A percentile compares a stretch with the other conserved stretches of the same genome.
phyloP scores from a whole-genome alignment of 2,888 invertebrate species.

The Polietes domitor region DNA sequence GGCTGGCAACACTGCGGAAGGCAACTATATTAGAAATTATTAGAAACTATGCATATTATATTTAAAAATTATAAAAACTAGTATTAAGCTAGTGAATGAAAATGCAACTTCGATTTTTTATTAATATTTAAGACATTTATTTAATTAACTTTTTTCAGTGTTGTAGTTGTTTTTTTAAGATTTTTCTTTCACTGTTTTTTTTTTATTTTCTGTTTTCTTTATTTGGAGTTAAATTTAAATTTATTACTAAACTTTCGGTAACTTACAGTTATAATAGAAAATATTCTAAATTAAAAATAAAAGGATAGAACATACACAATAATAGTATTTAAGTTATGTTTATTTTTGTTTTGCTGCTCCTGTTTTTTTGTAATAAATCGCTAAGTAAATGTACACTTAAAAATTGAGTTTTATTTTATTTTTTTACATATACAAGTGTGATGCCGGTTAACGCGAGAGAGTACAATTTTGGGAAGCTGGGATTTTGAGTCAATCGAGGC shows the following conservation, averaged over 20 bases:
- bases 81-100: too few species aligned
- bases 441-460: background rate
- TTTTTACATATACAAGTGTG: constrained; percentile 55
- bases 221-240: constrained; percentile 50
- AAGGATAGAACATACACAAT: constrained; percentile 8
- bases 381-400: constrained; percentile 60
- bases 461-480: background rate
- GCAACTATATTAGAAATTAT: too few species aligned
- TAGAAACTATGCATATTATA: too few species aligned
- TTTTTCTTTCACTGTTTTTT: constrained; percentile 35
- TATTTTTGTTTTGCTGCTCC: background rate
- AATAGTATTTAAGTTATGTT: constrained; percentile 15
- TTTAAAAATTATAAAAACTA: too few species aligned
- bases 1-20: too few species aligned
- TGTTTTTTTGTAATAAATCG: constrained; percentile 41
- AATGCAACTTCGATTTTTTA: too few species aligned
- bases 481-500: too few species aligned
- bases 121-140: constrained; percentile 69
- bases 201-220: constrained; percentile 44
- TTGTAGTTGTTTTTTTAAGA: constrained; percentile 41
- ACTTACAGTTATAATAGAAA: constrained; percentile 61
- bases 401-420: constrained; percentile 22
- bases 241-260: constrained; percentile 60
- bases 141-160: constrained; percentile 68
- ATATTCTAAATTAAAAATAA: constrained; percentile 28